These are phyloP conservation scores for Heliopora coerulea DNA, from an alignment of 92 coral and sea anemone species.

Conservation along the genomic window DNA sequence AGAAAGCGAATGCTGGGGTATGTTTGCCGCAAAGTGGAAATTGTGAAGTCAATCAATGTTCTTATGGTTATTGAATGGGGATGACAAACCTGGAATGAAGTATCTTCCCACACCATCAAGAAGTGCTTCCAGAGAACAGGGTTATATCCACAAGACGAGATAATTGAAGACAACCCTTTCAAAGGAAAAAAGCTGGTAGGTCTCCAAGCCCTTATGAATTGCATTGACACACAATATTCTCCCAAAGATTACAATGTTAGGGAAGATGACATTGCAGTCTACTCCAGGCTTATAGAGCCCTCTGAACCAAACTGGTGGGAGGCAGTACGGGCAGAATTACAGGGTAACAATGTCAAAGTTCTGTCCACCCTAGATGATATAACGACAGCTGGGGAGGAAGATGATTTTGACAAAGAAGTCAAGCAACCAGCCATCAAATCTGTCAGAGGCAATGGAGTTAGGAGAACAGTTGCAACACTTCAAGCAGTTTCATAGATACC, in stretches of 20 bases:
- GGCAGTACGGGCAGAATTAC: conserved; percentile 33
- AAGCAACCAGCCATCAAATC: too few species aligned
- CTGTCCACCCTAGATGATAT: conserved; percentile 29
- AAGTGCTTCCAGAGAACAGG: conserved; percentile 33
- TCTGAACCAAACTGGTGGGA: conserved; percentile 42
- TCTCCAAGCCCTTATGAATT: conserved; percentile 30
- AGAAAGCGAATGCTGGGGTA: conserved; percentile 54
- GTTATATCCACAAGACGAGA: conserved; percentile 34
- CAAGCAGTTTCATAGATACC: conserved; percentile 45
- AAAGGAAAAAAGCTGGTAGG: conserved; percentile 42
- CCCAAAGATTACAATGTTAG: conserved; percentile 30
- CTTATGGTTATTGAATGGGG: conserved; percentile 59
- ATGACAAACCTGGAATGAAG: conserved; percentile 54
- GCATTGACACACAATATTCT: conserved; percentile 33
- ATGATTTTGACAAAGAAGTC: conserved; percentile 1
- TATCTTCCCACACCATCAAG: conserved; percentile 21
- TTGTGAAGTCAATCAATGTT: conserved; percentile 53
- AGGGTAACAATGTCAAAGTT: conserved; percentile 28
- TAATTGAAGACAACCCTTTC: conserved; percentile 40
- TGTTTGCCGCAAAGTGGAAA: conserved; percentile 49
- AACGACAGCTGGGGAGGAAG: neutral
- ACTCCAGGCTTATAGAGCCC: conserved; percentile 31
- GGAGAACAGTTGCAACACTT: conserved; percentile 45
- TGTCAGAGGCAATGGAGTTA: conserved; percentile 46
- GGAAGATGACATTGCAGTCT: conserved; percentile 41